Evolutionary conservation across 2,113 vertebrate genomes (phyloP), one percentile per base, ranked within the genome.

Genomic region (Erythrocercus mccallii): DNA sequence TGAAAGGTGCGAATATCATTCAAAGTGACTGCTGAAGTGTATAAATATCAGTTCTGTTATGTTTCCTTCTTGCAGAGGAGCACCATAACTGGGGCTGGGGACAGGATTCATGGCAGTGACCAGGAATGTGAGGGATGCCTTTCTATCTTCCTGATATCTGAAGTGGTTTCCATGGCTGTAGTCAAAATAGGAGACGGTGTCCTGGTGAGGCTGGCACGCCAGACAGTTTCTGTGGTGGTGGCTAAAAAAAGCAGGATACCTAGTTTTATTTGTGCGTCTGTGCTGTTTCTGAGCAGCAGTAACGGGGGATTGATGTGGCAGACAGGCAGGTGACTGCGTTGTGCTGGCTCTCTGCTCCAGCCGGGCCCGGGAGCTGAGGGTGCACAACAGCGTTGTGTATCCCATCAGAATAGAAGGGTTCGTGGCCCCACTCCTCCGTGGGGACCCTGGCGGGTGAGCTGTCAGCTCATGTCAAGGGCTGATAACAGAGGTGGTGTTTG

Each of bases 101-200:
- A 30, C 19, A 31, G 35, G 4, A 1, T 45, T 87, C 28, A 6
- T 37, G 65, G 30, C 31, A 47, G 27, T 35, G 25, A 81, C 51
- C 64, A 50, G 54, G 18, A 81, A 62, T 19, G 27, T 24, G 47
- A 71, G 31, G 62, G 66, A 76, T 91, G 78, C 31, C 58, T 61
- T 38, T 87, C 22, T 12, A 20, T 35, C 5, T 3, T 69, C 65
- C 18, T 31, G 38, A 0, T 58, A 78, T 28, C 57, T 68, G n/a
- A 77, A 90, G 45, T 80, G 77, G 93, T 95, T 96, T 94, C 92
- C 58, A 85, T 88, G 81, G 87, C 68, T 90, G 62, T 93, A 85
- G 91, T 91, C 93, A 95, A 92, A 94, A 89, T 25, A 95, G 33
- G 47, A 92, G 72, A 31, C 30, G 5, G 64, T 58, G 83, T 74